Evolutionary conservation across 2,113 vertebrate genomes (phyloP), one percentile per base, ranked within the genome.

Genomic region (Hippocampus guttulatus): DNA sequence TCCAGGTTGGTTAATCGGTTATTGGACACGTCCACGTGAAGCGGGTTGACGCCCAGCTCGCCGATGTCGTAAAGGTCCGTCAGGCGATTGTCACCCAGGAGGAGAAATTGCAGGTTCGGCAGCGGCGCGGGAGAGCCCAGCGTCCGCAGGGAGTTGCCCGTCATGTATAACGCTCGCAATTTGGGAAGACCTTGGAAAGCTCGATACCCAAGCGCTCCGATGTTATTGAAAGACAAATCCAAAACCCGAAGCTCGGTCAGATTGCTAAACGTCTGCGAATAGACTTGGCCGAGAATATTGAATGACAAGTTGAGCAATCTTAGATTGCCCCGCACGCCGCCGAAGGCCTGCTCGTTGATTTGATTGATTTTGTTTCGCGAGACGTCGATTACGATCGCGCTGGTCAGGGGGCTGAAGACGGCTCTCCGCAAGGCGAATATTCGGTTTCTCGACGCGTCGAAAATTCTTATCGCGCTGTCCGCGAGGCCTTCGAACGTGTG

Each of bases 181-280:
- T 76, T 81, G 2, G 57, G 1, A 71, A 96, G 90, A 2, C 73
- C 74, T 2, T 3, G 69, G 87, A 98, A 96, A 1, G 95, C 85
- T 0, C 78, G 0, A 0, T n/a, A 0, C 58, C 60, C 76, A 74
- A 97, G 88, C 0, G 57, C 70, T 27, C 94, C 93, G 1, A 97
- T 95, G 70, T 96, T 93, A 80, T 98, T 98, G 71, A 91, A 64
- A 27, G 94, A 92, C 75, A 98, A 88, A 81, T 96, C 92, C 60
- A 98, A 77, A 12, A 67, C 15, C 0, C 2, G 14, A 0, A 97
- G 68, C 1, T 74, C 80, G 0, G 0, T 64, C 0, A 98, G 85
- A 23, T 89, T 91, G 0, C 52, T 18, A 78, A 98, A 98, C 11
- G 90, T 86, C 10, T 84, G 5, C 21, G 86, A 41, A 0, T 87